Conservation (phyloP, 2,888 invertebrate species). For the Lapara coniferarum region DNA sequence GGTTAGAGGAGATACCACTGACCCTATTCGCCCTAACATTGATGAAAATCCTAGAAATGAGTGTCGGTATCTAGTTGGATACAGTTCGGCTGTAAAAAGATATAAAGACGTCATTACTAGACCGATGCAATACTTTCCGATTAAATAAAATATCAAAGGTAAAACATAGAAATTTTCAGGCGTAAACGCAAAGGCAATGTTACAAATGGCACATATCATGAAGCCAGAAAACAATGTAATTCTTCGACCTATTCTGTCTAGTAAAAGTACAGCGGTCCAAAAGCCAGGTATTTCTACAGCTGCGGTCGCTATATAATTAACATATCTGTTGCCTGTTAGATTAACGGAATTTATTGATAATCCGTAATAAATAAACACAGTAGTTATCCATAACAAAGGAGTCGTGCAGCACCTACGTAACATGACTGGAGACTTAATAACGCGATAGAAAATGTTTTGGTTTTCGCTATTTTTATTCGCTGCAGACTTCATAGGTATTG, state of each 20-base stretch:
- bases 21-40: constrained; percentile 88
- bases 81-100: constrained; percentile 88
- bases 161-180: constrained; percentile 60
- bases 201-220: constrained; percentile 76
- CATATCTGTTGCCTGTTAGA: constrained; percentile 88
- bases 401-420: constrained; percentile 86
- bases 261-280: constrained; percentile 84
- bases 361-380: constrained; percentile 91
- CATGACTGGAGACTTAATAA: constrained; percentile 81
- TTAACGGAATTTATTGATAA: constrained; percentile 90
- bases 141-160: constrained; percentile 77
- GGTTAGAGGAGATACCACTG: constrained; percentile 87
- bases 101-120: constrained; percentile 86
- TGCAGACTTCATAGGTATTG: constrained; percentile 55
- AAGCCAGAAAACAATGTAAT: constrained; percentile 66
- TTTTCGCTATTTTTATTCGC: constrained; percentile 40
- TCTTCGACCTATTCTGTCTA: constrained; percentile 85
- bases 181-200: constrained; percentile 79
- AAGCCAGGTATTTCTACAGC: constrained; percentile 89
- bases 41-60: constrained; percentile 87
- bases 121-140: constrained; percentile 86
- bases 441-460: constrained; percentile 60
- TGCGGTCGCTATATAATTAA: constrained; percentile 88
- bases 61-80: constrained; percentile 87
- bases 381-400: constrained; percentile 91